phyloP scores from a whole-genome alignment of 2,113 vertebrate genomes.

The Montifringilla adamsi region DNA sequence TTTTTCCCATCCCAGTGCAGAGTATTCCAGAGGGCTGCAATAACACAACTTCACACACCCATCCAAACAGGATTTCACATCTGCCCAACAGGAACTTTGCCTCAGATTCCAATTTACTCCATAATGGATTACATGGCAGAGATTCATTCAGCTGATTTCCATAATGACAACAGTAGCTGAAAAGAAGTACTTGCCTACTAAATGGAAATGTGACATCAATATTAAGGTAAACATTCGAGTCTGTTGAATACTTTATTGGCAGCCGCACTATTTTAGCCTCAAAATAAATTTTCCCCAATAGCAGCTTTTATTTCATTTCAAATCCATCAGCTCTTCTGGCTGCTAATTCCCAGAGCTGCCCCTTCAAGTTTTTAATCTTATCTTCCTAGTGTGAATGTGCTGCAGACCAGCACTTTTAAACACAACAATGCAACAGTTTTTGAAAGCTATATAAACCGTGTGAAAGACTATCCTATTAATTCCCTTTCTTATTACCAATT shows the following conservation, averaged over 20 bases:
- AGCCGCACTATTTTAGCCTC: not conserved
- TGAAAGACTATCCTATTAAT: constrained; percentile 49
- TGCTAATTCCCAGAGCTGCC: constrained; percentile 52
- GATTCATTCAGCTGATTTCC: constrained; percentile 25
- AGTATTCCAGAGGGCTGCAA: not conserved
- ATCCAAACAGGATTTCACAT: not conserved
- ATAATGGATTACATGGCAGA: not conserved
- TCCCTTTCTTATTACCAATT: constrained; percentile 36
- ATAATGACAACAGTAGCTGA: constrained; percentile 5
- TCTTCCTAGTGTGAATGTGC: constrained; percentile 35
- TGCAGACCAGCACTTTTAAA: constrained; percentile 53
- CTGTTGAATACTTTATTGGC: constrained; percentile 14
- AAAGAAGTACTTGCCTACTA: not conserved
- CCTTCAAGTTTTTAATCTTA: constrained; percentile 56
- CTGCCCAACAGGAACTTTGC: not conserved
- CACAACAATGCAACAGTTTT: constrained; percentile 43
- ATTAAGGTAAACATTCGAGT: constrained; percentile 23
- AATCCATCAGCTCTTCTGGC: constrained; percentile 42
- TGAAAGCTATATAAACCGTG: constrained; percentile 49
- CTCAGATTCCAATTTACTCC: not conserved
- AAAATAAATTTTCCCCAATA: constrained; percentile 45
- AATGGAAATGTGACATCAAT: constrained; percentile 29
- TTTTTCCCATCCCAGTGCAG: not conserved
- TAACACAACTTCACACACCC: not conserved
- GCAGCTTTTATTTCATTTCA: constrained; percentile 49